A percentile compares a stretch with the other conserved stretches of the same genome.
Evolutionary conservation across 1,140 invertebrate genomes (phyloP).

Genomic region (Ostrea denselamellosa): DNA sequence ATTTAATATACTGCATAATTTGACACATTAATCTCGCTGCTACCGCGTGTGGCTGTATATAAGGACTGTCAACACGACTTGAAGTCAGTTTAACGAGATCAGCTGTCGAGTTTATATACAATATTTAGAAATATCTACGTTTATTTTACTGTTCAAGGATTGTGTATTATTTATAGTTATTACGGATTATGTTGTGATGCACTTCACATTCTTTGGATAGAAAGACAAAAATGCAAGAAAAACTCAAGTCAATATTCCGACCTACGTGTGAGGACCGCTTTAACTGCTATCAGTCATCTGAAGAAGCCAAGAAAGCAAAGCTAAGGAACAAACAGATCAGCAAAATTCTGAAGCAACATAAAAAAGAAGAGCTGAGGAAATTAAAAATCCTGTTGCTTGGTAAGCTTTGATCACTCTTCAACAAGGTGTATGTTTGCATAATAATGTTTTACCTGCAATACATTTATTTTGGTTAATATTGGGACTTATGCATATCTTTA

Average conservation of each 20-base stretch:
- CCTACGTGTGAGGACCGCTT: conserved; percentile 52
- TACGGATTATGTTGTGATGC: not conserved
- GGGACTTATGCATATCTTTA: not conserved
- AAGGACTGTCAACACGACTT: not conserved
- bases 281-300: conserved; percentile 57
- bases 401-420: conserved; percentile 45
- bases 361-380: conserved; percentile 69
- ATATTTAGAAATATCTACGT: not conserved
- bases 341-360: conserved; percentile 65
- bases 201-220: not conserved
- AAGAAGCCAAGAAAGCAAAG: conserved; percentile 65
- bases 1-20: conserved; percentile 36
- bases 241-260: not conserved
- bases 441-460: not conserved
- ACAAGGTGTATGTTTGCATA: not conserved
- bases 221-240: not conserved
- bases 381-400: conserved; percentile 71
- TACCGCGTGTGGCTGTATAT: conserved; percentile 13
- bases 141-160: not conserved
- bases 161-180: not conserved
- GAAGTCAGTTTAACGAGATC: not conserved
- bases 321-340: conserved; percentile 67
- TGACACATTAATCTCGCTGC: conserved; percentile 17
- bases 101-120: not conserved
- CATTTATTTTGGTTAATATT: no score